phyloP scores from a whole-genome alignment of 1,140 invertebrate genomes.

The Achatina immaculata region DNA sequence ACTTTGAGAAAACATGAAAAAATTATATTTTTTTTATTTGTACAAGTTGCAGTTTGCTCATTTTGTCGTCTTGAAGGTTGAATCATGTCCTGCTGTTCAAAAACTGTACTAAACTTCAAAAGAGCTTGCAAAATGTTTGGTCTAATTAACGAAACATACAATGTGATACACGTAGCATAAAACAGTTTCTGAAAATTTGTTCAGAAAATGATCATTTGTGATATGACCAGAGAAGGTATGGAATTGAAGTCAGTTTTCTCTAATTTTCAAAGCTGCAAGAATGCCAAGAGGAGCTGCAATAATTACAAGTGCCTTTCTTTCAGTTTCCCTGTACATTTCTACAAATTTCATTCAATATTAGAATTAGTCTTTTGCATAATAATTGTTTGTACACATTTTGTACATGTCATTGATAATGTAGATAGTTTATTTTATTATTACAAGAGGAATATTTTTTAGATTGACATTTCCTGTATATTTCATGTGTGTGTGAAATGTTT shows the following conservation, averaged over 20 bases:
- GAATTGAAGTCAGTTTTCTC: not conserved
- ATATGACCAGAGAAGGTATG: not conserved
- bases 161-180: too few relatives aligned
- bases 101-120: too few relatives aligned
- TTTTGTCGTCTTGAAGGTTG: too few relatives aligned
- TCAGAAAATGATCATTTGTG: not conserved
- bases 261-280: not conserved
- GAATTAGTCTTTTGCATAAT: constrained; percentile 6
- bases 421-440: not conserved
- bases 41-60: not conserved
- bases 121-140: too few relatives aligned
- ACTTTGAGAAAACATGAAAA: not conserved
- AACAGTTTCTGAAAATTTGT: too few relatives aligned
- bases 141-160: too few relatives aligned
- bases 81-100: too few relatives aligned
- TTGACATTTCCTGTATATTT: not conserved
- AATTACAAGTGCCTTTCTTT: not conserved
- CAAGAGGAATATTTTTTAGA: not conserved
- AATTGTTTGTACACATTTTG: not conserved
- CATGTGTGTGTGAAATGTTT: too few relatives aligned
- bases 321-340: not conserved
- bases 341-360: not conserved
- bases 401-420: not conserved
- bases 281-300: not conserved
- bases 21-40: not conserved